Conservation (phyloP, 2,797 vertebrate species). For the Etheostoma perlongum region DNA sequence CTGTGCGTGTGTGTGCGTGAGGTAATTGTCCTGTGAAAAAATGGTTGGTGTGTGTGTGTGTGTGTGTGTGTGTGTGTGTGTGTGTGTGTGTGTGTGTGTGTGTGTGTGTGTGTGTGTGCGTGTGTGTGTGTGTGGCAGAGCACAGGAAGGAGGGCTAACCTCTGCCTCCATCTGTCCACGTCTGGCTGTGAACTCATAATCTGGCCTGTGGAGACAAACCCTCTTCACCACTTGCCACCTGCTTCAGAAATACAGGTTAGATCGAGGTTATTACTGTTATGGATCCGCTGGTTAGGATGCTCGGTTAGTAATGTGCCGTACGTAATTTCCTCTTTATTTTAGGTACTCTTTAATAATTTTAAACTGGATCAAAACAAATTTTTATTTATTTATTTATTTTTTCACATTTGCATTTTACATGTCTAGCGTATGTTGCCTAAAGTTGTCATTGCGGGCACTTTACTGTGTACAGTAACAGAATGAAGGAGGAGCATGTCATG, state of each 20-base stretch:
- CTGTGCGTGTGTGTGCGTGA: too few species aligned
- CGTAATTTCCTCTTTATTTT: constrained; percentile 56
- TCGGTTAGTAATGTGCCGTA: constrained; percentile 37
- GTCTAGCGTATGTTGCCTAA: neutral
- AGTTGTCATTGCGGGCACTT: constrained; percentile 18
- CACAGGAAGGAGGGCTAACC: constrained; percentile 76
- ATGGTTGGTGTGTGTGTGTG: too few species aligned
- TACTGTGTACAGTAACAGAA: constrained; percentile 16
- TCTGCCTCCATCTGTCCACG: constrained; percentile 82
- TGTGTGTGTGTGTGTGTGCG: constrained; percentile 41
- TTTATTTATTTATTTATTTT: neutral
- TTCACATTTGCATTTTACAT: constrained; percentile 35
- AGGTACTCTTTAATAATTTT: constrained; percentile 20
- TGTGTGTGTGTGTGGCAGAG: constrained; percentile 58
- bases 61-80: too few species aligned
- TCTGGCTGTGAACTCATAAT: constrained; percentile 82
- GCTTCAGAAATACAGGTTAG: constrained; percentile 79
- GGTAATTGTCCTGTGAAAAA: too few species aligned
- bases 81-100: constrained; percentile 23
- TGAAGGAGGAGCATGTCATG: constrained; percentile 12
- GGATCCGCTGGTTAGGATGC: constrained; percentile 56
- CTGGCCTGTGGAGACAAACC: constrained; percentile 77
- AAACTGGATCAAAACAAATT: neutral
- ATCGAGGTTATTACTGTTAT: constrained; percentile 71
- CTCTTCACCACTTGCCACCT: constrained; percentile 76